Evolutionary conservation across 2,888 invertebrate species (phyloP).

Genomic region (Patella ulyssiponensis): DNA sequence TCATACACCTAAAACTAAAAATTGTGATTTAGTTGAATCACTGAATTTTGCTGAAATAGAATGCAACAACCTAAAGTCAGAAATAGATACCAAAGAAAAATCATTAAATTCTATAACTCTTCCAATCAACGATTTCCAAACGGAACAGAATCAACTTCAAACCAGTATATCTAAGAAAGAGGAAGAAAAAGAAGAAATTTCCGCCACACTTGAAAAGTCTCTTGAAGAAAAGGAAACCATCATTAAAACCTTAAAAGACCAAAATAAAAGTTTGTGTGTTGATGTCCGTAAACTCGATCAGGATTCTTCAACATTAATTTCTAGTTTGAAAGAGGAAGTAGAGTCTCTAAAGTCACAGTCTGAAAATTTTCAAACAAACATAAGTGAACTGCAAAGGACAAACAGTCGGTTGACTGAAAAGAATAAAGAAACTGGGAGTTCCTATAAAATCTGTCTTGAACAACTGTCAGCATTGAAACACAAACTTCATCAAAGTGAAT

Average conservation of each 20-base stretch:
- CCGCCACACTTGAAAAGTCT: background rate
- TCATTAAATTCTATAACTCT: no score
- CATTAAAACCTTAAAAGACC: background rate
- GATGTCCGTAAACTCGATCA: background rate
- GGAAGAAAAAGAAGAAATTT: slow-evolving; percentile 9
- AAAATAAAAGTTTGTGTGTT: background rate
- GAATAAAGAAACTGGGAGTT: no score
- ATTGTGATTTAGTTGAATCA: no score
- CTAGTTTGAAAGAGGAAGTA: slow-evolving; percentile 6
- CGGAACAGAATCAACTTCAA: slow-evolving; percentile 3
- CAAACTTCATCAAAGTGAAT: slow-evolving; percentile 4
- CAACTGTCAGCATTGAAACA: background rate
- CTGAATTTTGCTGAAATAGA: no score
- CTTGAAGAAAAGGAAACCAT: slow-evolving; percentile 16
- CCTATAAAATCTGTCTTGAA: no score
- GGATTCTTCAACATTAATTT: slow-evolving; percentile 5
- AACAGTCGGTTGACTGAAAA: no score
- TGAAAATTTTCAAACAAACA: background rate
- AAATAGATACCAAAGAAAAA: no score
- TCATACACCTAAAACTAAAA: no score
- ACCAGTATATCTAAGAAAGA: slow-evolving; percentile 11
- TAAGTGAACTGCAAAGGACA: background rate
- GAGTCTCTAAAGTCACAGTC: background rate
- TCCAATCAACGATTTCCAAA: background rate
- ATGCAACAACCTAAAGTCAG: no score